These are phyloP conservation scores for Lasioglossum villosulum DNA, from an alignment of 2,888 invertebrate species.

Conservation along the genomic window DNA sequence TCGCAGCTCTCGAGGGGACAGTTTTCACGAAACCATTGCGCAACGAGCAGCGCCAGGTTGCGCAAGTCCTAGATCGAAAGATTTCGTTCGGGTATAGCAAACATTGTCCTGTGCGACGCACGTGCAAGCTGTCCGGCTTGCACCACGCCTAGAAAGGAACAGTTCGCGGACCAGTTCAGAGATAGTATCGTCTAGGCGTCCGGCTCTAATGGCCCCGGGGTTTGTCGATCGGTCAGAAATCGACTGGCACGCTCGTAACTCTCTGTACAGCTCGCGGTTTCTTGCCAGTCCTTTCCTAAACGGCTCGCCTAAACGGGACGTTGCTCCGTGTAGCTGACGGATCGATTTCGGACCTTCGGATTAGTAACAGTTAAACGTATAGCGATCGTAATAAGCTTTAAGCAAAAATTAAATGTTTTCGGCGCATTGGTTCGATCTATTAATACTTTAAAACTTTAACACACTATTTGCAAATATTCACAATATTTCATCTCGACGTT, in stretches of 20 bases:
- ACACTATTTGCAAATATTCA: no score
- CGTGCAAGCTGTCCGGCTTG: slow-evolving; percentile 47
- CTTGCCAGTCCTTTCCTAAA: neutral
- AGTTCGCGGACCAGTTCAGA: slow-evolving; percentile 46
- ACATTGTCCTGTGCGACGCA: slow-evolving; percentile 48
- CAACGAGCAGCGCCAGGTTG: slow-evolving; percentile 4
- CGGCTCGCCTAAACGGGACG: neutral
- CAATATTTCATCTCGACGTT: no score
- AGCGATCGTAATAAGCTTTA: no score
- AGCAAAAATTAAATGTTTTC: no score
- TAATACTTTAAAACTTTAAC: no score
- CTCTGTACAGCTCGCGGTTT: slow-evolving; percentile 12
- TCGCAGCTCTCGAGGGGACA: neutral
- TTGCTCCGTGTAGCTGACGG: neutral
- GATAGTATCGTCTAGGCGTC: slow-evolving; percentile 61
- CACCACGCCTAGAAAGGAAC: slow-evolving; percentile 68
- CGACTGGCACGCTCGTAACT: slow-evolving; percentile 45
- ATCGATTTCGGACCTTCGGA: neutral
- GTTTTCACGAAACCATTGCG: neutral
- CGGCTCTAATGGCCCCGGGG: slow-evolving; percentile 59
- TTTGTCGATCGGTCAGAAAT: slow-evolving; percentile 59
- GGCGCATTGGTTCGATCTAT: no score
- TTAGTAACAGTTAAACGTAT: no score
- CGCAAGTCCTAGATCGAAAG: slow-evolving; percentile 1
- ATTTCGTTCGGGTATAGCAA: slow-evolving; percentile 30